Percentiles rank a stretch among this genome's conserved stretches.
These are phyloP conservation scores for Acrobasis repandana DNA, from an alignment of 2,888 invertebrate genomes.

Conservation along the genomic window DNA sequence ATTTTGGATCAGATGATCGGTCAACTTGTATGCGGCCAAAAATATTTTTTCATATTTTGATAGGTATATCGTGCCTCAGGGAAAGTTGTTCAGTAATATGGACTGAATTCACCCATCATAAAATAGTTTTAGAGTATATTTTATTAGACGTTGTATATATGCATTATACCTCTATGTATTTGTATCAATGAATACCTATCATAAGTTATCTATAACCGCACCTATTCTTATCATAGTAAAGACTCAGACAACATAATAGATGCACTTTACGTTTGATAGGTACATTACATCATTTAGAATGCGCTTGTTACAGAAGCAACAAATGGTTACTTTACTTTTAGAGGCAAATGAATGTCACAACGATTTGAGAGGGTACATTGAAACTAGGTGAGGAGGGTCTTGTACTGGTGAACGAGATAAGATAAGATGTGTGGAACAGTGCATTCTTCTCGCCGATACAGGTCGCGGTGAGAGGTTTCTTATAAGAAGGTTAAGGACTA, in stretches of 20 bases:
- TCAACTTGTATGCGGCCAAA: no score
- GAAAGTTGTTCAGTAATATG: no score
- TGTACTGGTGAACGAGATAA: conserved; percentile 13
- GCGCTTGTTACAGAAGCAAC: not conserved
- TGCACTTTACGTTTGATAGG: not conserved
- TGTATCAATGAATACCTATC: no score
- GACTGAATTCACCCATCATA: no score
- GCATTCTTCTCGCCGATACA: conserved; percentile 14
- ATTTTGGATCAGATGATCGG: no score
- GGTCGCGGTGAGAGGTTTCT: conserved; percentile 13
- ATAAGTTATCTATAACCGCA: no score
- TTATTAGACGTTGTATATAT: no score
- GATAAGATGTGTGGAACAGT: conserved; percentile 19
- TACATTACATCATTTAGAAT: not conserved
- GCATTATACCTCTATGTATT: no score
- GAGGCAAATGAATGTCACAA: not conserved
- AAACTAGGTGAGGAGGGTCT: conserved; percentile 4
- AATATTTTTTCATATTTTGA: no score
- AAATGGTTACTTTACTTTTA: conserved; percentile 15
- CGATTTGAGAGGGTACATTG: not conserved
- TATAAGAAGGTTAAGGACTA: conserved; percentile 5
- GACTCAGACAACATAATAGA: not conserved
- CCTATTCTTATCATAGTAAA: not conserved
- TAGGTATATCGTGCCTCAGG: no score
- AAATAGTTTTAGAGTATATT: no score